Percentiles rank a stretch among this genome's conserved stretches.
Conservation (phyloP, 2,888 invertebrate genomes). For the Teleiodes luculella region DNA sequence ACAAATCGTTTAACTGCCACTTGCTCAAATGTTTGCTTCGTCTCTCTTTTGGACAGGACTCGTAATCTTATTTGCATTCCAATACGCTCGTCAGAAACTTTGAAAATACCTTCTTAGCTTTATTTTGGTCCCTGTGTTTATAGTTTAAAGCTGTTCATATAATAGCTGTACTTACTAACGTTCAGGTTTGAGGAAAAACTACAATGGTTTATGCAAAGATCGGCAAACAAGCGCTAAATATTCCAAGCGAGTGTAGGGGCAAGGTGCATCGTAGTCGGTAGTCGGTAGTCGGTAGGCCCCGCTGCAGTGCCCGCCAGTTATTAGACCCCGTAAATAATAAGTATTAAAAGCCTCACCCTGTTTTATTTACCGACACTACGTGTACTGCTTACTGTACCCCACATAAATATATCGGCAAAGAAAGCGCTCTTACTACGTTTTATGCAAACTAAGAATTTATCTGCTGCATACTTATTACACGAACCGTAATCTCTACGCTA, state of each 20-base stretch:
- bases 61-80: background rate
- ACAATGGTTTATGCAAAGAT: constrained; percentile 39
- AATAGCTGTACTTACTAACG: too few species aligned
- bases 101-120: background rate
- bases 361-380: constrained; percentile 66
- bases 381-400: constrained; percentile 43
- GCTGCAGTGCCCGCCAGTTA: constrained; percentile 34
- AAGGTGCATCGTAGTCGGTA: background rate
- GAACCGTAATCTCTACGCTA: too few species aligned
- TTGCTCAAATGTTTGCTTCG: constrained; percentile 47
- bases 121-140: background rate
- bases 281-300: constrained; percentile 27
- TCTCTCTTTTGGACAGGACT: constrained; percentile 10
- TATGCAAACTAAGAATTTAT: constrained; percentile 10
- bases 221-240: constrained; percentile 57
- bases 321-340: constrained; percentile 72
- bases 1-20: constrained; percentile 72
- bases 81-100: background rate
- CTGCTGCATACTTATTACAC: constrained; percentile 9
- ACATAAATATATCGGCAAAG: constrained; percentile 39
- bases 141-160: too few species aligned
- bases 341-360: constrained; percentile 59
- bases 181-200: constrained; percentile 3
- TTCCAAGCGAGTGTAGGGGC: constrained; percentile 49
- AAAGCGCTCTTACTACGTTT: constrained; percentile 22